Evolutionary conservation across 2,113 vertebrate species (phyloP).

Genomic region (Lepisosteus osseus): DNA sequence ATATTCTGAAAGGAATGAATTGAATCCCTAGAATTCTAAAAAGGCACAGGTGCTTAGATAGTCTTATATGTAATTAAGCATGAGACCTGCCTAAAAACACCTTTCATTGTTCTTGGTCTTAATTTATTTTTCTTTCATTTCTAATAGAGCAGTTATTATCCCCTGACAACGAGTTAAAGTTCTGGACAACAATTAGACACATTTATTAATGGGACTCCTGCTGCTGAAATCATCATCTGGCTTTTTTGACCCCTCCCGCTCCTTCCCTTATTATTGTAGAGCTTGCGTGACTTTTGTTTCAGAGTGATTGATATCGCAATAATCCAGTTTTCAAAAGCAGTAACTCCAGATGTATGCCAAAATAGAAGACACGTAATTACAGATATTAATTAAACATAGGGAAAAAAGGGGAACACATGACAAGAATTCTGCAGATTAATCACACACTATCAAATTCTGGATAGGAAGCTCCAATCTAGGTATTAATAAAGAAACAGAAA

Average conservation of each 20-base stretch:
- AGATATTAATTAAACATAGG: not conserved
- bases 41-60: not conserved
- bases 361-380: conserved; percentile 3
- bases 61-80: not conserved
- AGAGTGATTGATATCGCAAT: conserved; percentile 9
- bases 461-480: not conserved
- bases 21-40: not conserved
- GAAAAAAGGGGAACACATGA: not conserved
- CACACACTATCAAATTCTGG: not conserved
- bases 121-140: conserved; percentile 1
- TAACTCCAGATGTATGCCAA: not conserved
- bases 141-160: conserved; percentile 12
- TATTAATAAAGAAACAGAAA: not conserved
- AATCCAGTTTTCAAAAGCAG: not conserved
- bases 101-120: conserved; percentile 8
- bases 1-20: conserved; percentile 1
- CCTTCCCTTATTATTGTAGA: not conserved
- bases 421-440: not conserved
- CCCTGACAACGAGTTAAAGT: not conserved
- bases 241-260: not conserved
- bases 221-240: not conserved
- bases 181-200: not conserved
- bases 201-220: conserved; percentile 8
- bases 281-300: not conserved
- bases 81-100: not conserved